Percentiles rank a stretch among this genome's conserved stretches.
Evolutionary conservation across 2,888 invertebrate species (phyloP).

Genomic region (Drosophila merina): DNA sequence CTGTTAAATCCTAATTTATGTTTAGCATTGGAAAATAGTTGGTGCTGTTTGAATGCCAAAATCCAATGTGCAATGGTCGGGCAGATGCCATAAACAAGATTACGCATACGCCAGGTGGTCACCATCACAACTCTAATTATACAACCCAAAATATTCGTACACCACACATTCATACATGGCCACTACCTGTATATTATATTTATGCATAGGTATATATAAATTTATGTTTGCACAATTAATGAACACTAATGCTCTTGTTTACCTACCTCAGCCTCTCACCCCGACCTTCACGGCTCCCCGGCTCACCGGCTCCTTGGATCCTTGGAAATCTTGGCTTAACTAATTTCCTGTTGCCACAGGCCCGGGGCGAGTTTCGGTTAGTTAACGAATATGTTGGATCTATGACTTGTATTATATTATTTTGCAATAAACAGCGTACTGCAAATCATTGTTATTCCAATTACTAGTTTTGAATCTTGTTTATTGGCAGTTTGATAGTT

Average conservation of each 20-base stretch:
- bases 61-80: constrained; percentile 46
- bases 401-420: constrained; percentile 46
- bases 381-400: constrained; percentile 39
- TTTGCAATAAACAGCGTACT: constrained; percentile 16
- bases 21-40: constrained; percentile 56
- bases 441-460: constrained; percentile 57
- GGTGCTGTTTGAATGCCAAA: constrained; percentile 35
- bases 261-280: constrained; percentile 15
- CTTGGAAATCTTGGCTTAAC: constrained; percentile 7
- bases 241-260: constrained; percentile 59
- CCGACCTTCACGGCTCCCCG: not conserved
- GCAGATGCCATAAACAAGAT: constrained; percentile 64
- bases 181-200: constrained; percentile 1
- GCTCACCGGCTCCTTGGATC: not conserved
- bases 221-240: constrained; percentile 64
- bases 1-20: constrained; percentile 63
- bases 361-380: constrained; percentile 21
- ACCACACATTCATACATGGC: not conserved
- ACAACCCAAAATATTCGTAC: constrained; percentile 5
- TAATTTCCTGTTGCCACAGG: constrained; percentile 59
- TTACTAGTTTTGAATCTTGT: constrained; percentile 53
- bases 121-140: constrained; percentile 16
- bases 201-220: constrained; percentile 39
- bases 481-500: constrained; percentile 42
- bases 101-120: constrained; percentile 62